Conservation (phyloP, 2,113 vertebrate species). For the Grammomys surdaster region DNA sequence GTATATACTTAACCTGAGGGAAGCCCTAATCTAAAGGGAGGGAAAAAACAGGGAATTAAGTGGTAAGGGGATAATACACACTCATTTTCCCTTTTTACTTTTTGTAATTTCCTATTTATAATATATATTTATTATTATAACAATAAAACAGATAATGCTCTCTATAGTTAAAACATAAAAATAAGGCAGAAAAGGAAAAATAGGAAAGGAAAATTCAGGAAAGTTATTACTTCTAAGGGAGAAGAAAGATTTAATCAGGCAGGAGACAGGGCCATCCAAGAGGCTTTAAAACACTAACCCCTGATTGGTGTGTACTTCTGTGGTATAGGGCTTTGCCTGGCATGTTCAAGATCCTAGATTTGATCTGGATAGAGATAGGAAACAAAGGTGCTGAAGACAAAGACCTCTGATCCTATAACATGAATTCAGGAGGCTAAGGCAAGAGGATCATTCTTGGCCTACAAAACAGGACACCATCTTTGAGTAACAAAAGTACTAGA, state of each 20-base stretch:
- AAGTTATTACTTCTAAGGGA: slow-evolving; percentile 12
- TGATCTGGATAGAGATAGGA: not conserved
- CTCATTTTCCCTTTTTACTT: slow-evolving; percentile 55
- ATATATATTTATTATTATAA: slow-evolving; percentile 50
- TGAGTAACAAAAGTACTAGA: slow-evolving; percentile 15
- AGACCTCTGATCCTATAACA: not conserved
- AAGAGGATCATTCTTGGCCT: not conserved
- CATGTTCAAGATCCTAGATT: not conserved
- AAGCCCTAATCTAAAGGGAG: not conserved
- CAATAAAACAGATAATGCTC: slow-evolving; percentile 49
- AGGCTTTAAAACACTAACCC: not conserved
- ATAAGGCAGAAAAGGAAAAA: not conserved
- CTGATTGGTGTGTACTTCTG: not conserved
- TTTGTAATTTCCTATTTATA: slow-evolving; percentile 49
- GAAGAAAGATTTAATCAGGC: slow-evolving; percentile 3
- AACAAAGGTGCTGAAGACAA: not conserved
- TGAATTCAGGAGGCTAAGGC: not conserved
- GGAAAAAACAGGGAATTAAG: not conserved
- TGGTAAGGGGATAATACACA: not conserved
- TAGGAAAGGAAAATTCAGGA: slow-evolving; percentile 37
- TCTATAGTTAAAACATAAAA: slow-evolving; percentile 6
- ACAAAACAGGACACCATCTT: not conserved
- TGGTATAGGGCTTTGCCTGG: not conserved
- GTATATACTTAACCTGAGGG: not conserved
- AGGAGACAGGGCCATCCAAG: not conserved